A percentile compares a stretch with the other conserved stretches of the same genome.
phyloP scores from a whole-genome alignment of 2,797 vertebrate genomes.

The Ctenosaura bakeri region DNA sequence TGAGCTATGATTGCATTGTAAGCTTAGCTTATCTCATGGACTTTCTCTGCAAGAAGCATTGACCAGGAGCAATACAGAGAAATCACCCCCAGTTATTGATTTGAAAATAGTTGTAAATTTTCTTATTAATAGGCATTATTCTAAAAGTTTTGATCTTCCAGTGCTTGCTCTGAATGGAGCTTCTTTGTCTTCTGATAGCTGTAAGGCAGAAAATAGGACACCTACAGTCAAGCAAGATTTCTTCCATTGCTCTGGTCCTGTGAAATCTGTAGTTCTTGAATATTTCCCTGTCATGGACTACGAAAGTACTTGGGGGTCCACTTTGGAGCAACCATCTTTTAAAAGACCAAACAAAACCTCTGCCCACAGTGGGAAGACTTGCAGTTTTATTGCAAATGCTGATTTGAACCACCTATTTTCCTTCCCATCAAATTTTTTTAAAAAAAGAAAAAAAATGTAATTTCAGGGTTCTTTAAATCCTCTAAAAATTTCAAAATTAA shows the following conservation, averaged over 20 bases:
- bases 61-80: neutral
- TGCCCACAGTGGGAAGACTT: neutral
- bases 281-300: neutral
- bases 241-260: neutral
- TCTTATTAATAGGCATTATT: neutral
- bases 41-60: neutral
- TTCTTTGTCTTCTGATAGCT: neutral
- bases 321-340: neutral
- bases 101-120: neutral
- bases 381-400: slow-evolving; percentile 2
- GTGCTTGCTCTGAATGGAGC: neutral
- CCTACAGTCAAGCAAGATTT: neutral
- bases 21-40: neutral
- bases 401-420: slow-evolving; percentile 6
- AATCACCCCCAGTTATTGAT: neutral
- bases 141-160: neutral
- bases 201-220: neutral
- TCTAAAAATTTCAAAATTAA: slow-evolving; percentile 12
- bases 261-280: neutral
- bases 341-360: neutral
- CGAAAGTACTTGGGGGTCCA: neutral
- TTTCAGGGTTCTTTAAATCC: slow-evolving; percentile 23
- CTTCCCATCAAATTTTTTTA: too few species aligned
- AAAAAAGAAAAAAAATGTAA: neutral
- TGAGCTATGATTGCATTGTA: neutral